Base-by-base conservation (phyloP, 53 echinoderm and acorn worm genomes). In the Arbacia lixula region DNA sequence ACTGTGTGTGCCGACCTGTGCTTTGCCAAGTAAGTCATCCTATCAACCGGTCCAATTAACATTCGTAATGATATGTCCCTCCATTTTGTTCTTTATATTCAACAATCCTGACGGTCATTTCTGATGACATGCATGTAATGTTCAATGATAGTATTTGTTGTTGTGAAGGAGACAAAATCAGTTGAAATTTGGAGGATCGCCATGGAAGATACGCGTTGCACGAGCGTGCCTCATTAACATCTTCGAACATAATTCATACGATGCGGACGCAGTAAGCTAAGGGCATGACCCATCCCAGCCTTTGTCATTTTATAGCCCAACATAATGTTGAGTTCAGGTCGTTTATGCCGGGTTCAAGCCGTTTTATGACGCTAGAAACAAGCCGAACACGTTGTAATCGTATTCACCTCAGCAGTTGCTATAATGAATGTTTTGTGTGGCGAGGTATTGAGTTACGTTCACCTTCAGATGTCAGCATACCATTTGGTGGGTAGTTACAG, bases 391-490 rank as follows among this genome's bases (percentile, higher is more conserved):
- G 58, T 77, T 58, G 77, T 77, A 77, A 77, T 58, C 77, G 32
- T 58, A 57, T 36, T 38, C 55, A 56, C 21, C 34, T 36, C 19
- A 36, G 77, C 37, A 39, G 36, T 77, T 77, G 77, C 39, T 20
- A 77, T 77, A 77, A 77, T 77, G 77, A 77, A 77, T 77, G 77
- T 77, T 77, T 77, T 77, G 77, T 77, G 77, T 58, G 30, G 58
- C 26, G 37, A 22, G 57, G 58, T 58, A 77, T 77, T 58, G 77
- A 58, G 58, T 77, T 77, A 77, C 77, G 3, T 22, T 77, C 77
- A 58, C 77, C 77, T 58, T 77, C 77, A 40, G 43, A 4, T 74
- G 74, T 74, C 74, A 74, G 51, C 74, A 74, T 74, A 74, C 74
- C 74, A 74, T 74, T 74, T 51, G 69, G 10, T 40, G 43, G 67